These are phyloP conservation scores for Temnothorax rugatulus DNA, from an alignment of 2,888 invertebrate species.

Conservation along the genomic window DNA sequence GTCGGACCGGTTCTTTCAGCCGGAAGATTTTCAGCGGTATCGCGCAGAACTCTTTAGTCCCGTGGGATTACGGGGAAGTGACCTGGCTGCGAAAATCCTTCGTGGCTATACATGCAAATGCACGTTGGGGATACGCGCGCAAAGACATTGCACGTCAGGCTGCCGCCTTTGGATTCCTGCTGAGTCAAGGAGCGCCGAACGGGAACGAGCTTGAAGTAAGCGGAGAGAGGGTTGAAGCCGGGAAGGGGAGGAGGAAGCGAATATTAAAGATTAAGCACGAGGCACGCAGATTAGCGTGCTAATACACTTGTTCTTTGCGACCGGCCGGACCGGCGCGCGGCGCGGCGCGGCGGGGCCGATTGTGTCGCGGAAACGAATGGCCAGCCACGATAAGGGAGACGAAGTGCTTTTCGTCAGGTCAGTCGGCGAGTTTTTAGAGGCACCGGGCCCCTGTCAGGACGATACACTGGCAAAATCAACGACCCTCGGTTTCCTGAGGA, in stretches of 20 bases:
- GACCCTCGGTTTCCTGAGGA: neutral
- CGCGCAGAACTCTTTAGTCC: constrained; percentile 42
- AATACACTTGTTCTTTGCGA: constrained; percentile 77
- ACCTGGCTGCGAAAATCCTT: constrained; percentile 38
- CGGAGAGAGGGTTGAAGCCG: constrained; percentile 40
- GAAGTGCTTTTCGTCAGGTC: constrained; percentile 78
- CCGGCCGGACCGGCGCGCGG: constrained; percentile 50
- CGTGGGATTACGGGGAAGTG: constrained; percentile 42
- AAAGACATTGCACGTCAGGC: constrained; percentile 48
- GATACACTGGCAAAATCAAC: constrained; percentile 41
- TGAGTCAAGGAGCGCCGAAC: constrained; percentile 57
- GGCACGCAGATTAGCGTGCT: constrained; percentile 75
- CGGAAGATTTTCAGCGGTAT: constrained; percentile 24
- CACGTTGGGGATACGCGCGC: constrained; percentile 32
- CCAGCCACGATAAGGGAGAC: constrained; percentile 74
- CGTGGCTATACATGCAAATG: constrained; percentile 53
- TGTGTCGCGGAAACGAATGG: constrained; percentile 77
- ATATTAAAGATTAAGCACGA: constrained; percentile 76
- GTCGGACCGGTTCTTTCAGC: neutral
- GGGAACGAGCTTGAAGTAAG: constrained; percentile 15
- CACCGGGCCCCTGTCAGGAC: constrained; percentile 23
- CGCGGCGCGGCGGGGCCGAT: constrained; percentile 69
- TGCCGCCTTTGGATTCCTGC: constrained; percentile 58
- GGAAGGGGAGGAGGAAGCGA: constrained; percentile 46
- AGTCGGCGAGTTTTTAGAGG: constrained; percentile 60